Percentiles rank a stretch among this genome's conserved stretches.
phyloP scores from a whole-genome alignment of 37 sponge, comb jelly and placozoan species.

The Oopsacas minuta region DNA sequence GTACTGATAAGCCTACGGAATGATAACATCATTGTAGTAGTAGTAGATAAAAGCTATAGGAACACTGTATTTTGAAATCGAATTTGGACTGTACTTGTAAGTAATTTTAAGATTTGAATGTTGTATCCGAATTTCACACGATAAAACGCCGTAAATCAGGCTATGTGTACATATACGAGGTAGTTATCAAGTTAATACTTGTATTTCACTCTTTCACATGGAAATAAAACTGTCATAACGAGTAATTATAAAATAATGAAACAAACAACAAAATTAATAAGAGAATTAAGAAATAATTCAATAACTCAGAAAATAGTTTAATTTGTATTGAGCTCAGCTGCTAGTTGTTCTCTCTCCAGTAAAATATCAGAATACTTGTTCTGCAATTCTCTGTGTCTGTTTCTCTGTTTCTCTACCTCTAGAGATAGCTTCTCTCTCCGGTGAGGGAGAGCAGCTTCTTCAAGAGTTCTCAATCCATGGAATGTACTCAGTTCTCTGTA shows the following conservation, averaged over 20 bases:
- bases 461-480: constrained; percentile 49
- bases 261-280: neutral
- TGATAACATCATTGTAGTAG: too few relatives aligned
- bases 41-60: too few relatives aligned
- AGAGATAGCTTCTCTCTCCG: neutral
- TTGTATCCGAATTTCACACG: too few relatives aligned
- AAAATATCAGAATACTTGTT: neutral
- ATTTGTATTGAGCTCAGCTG: neutral
- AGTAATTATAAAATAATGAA: neutral
- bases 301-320: neutral
- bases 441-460: constrained; percentile 55
- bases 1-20: neutral
- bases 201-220: too few relatives aligned
- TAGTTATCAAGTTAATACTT: too few relatives aligned
- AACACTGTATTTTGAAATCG: too few relatives aligned
- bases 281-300: neutral
- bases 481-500: constrained; percentile 70
- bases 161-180: too few relatives aligned
- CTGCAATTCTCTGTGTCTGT: constrained; percentile 9
- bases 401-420: neutral
- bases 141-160: too few relatives aligned
- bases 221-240: neutral
- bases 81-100: too few relatives aligned
- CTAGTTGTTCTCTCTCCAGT: neutral
- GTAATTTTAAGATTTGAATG: too few relatives aligned